Evolutionary conservation across 2,113 vertebrate genomes (phyloP).

Genomic region (Ailurus styani): DNA sequence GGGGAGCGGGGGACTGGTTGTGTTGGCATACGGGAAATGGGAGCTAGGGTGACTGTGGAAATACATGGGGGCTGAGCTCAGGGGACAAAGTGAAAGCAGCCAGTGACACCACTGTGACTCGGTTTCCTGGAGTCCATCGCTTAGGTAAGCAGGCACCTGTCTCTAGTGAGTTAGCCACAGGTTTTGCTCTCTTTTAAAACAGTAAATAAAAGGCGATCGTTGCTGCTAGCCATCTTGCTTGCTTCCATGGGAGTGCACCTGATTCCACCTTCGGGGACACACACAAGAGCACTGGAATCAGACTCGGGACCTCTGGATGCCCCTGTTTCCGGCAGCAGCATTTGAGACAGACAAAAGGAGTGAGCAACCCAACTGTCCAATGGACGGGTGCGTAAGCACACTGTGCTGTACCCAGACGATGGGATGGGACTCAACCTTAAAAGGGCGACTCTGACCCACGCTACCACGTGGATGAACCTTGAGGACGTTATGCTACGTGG

Average conservation of each 20-base stretch:
- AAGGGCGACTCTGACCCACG: fast-evolving
- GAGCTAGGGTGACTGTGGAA: not conserved
- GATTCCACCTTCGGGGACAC: not conserved
- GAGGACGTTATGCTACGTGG: not conserved
- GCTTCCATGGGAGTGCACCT: not conserved
- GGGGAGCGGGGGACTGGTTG: not conserved
- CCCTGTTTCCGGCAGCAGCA: fast-evolving
- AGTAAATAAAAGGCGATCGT: not conserved
- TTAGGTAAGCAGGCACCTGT: not conserved
- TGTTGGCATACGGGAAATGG: not conserved
- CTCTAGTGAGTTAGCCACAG: not conserved
- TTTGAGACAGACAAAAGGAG: no score
- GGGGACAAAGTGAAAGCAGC: not conserved
- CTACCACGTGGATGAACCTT: not conserved
- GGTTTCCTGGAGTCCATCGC: not conserved
- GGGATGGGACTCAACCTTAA: not conserved
- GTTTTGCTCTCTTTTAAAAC: not conserved
- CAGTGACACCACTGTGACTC: fast-evolving
- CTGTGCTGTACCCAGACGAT: fast-evolving
- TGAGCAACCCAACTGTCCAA: fast-evolving
- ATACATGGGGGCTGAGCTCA: not conserved
- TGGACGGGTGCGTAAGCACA: not conserved
- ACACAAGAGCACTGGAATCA: not conserved
- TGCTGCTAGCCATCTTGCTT: not conserved
- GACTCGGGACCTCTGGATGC: fast-evolving